phyloP scores from a whole-genome alignment of 1,140 invertebrate species.

The Heliconius melpomene region DNA sequence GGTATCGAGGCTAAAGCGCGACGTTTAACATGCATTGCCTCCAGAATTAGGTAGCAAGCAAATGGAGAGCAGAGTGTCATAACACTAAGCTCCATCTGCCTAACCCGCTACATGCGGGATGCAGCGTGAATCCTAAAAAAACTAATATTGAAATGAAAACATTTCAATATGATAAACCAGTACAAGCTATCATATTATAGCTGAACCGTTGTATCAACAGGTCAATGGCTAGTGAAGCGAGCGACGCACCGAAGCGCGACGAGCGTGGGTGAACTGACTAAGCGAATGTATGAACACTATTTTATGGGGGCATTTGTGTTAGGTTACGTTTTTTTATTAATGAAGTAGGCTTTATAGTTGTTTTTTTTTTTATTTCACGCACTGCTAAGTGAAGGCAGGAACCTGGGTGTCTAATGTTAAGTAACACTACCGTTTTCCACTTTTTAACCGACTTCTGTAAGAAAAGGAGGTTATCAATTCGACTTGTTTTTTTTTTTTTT shows the following conservation, averaged over 20 bases:
- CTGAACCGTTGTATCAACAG: constrained; percentile 39
- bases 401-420: no score
- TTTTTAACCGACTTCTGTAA: no score
- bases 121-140: background rate
- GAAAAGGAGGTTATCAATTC: no score
- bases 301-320: background rate
- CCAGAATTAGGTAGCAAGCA: no score
- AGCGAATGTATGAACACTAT: constrained; percentile 24
- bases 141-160: background rate
- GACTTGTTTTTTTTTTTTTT: no score
- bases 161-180: background rate
- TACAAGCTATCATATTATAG: constrained; percentile 2
- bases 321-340: background rate
- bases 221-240: constrained; percentile 37
- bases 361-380: no score
- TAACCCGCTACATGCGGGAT: background rate
- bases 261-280: constrained; percentile 28
- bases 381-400: no score
- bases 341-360: background rate
- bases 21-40: no score
- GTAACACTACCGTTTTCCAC: no score
- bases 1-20: no score
- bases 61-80: no score
- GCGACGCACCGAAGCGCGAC: constrained; percentile 21
- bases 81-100: no score